Conservation (phyloP, 2,113 vertebrate species). For the Pygoscelis antarcticus region DNA sequence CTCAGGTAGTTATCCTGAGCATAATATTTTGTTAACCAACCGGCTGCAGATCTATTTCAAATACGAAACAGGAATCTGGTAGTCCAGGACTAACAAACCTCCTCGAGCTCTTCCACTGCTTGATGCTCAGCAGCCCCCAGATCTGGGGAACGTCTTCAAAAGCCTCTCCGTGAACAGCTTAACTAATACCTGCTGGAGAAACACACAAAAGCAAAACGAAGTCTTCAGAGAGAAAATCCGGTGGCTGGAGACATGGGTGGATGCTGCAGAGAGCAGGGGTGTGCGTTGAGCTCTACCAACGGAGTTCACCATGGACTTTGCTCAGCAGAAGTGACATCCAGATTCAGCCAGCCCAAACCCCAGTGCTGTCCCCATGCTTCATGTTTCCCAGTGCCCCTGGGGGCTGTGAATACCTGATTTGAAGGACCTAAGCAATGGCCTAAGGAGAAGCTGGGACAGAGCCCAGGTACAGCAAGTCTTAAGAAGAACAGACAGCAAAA, state of each 20-base stretch:
- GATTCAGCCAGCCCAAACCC: not conserved
- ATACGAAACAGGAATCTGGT: constrained; percentile 10
- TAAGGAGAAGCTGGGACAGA: not conserved
- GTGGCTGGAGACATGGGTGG: not conserved
- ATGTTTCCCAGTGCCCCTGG: not conserved
- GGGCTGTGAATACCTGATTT: not conserved
- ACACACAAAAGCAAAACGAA: not conserved
- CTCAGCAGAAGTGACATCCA: not conserved
- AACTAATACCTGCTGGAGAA: constrained; percentile 24
- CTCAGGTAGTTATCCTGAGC: constrained; percentile 52
- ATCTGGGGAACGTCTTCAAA: not conserved
- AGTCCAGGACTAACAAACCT: constrained; percentile 38
- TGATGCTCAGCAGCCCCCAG: not conserved
- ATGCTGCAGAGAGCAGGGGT: not conserved
- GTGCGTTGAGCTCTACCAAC: fast-evolving
- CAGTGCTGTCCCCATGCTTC: not conserved
- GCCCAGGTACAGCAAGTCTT: not conserved
- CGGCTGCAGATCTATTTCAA: constrained; percentile 10
- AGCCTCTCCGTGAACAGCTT: not conserved
- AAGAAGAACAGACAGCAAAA: not conserved
- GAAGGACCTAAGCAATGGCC: not conserved
- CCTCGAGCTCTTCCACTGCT: not conserved
- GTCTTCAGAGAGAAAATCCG: not conserved
- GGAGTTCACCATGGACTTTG: not conserved
- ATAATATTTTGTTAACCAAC: constrained; percentile 60